A percentile compares a stretch with the other conserved stretches of the same genome.
These are phyloP conservation scores for Cercopithecus mona DNA, from an alignment of 2,113 vertebrate genomes.

Conservation along the genomic window DNA sequence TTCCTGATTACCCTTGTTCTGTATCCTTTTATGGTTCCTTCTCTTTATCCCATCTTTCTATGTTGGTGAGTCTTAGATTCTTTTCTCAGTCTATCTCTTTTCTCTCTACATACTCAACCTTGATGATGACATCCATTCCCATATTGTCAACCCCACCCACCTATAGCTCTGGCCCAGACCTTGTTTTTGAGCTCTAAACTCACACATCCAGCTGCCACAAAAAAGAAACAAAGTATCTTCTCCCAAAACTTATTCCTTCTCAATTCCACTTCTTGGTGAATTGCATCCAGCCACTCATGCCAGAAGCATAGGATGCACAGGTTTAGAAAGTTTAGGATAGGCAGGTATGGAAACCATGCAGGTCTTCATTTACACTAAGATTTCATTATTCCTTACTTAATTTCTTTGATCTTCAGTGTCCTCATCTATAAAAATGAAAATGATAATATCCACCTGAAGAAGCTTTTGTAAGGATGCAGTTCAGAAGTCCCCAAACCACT, in stretches of 20 bases:
- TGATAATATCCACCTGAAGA: background rate
- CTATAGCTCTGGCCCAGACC: background rate
- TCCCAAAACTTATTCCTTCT: background rate
- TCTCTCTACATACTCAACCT: background rate
- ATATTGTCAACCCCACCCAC: background rate
- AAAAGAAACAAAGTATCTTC: background rate
- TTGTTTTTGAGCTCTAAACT: background rate
- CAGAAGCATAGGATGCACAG: background rate
- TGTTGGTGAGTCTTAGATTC: background rate
- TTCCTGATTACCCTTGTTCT: background rate
- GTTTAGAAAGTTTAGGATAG: background rate
- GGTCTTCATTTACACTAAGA: background rate
- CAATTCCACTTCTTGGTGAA: background rate
- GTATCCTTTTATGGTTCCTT: background rate
- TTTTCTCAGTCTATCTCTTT: background rate
- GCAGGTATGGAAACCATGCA: background rate
- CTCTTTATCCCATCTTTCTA: background rate
- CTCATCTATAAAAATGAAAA: background rate
- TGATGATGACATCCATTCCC: background rate
- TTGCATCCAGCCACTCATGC: background rate
- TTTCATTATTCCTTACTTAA: background rate
- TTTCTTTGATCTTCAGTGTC: background rate
- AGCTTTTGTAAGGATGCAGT: background rate
- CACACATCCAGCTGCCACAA: background rate
- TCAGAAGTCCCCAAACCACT: background rate